Percentiles rank a stretch among this genome's conserved stretches.
Evolutionary conservation across 2,113 vertebrate genomes (phyloP).

Genomic region (Rhizomys pruinosus): DNA sequence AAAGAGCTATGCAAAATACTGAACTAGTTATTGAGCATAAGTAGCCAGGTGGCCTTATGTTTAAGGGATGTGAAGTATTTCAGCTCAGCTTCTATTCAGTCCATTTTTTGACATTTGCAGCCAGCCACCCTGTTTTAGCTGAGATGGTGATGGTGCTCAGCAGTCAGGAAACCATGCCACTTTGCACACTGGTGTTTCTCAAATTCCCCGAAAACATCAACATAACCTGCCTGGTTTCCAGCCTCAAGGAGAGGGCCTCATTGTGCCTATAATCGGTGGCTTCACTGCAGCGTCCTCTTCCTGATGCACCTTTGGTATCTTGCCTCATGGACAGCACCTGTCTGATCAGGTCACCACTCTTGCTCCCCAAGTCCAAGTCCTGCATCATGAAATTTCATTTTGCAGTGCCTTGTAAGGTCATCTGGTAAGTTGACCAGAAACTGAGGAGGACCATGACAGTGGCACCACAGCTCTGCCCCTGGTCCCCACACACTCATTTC

Average conservation of each 20-base stretch:
- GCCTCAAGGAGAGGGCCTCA: background rate
- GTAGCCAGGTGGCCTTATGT: background rate
- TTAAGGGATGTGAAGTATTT: background rate
- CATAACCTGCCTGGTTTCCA: background rate
- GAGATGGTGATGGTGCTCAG: background rate
- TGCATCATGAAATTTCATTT: constrained; percentile 8
- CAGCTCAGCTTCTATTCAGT: background rate
- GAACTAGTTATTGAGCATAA: background rate
- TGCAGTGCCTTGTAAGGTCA: background rate
- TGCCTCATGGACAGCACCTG: background rate
- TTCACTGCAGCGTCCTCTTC: background rate
- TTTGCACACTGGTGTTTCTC: background rate
- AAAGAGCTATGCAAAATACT: background rate
- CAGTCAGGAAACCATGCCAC: background rate
- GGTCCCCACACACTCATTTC: background rate
- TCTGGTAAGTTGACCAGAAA: background rate
- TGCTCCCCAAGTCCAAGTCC: background rate
- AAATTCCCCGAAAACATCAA: background rate
- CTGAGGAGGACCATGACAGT: background rate
- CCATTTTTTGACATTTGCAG: background rate
- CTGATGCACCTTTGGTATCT: background rate
- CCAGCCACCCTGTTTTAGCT: background rate
- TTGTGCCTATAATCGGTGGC: background rate
- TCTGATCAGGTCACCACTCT: background rate
- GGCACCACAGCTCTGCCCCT: background rate